phyloP scores from a whole-genome alignment of 1,140 invertebrate species.

The Bicyclus anynana region DNA sequence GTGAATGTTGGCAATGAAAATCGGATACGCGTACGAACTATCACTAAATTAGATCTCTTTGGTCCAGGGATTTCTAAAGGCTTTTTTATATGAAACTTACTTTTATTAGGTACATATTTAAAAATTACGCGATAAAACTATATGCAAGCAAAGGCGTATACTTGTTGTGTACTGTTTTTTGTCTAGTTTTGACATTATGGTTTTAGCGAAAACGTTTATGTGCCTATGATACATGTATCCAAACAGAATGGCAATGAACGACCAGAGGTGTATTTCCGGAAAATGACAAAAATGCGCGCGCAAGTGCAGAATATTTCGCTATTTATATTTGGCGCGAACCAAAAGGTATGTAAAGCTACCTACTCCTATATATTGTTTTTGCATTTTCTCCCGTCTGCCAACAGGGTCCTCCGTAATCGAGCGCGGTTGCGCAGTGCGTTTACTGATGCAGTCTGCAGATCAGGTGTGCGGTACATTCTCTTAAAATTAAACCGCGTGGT shows the following conservation, averaged over 20 bases:
- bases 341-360: conserved; percentile 16
- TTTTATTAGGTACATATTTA: too few species aligned
- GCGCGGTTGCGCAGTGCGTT: conserved; percentile 34
- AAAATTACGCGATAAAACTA: too few species aligned
- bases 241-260: neutral
- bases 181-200: too few species aligned
- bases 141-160: too few species aligned
- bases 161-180: too few species aligned
- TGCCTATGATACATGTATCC: neutral
- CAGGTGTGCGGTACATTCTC: conserved; percentile 25
- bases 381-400: conserved; percentile 16
- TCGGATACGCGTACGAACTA: conserved; percentile 11
- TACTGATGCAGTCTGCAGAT: conserved; percentile 30
- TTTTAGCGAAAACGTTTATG: too few species aligned
- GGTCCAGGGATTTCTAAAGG: too few species aligned
- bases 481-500: conserved; percentile 28
- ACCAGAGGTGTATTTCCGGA: conserved; percentile 17
- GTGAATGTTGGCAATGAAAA: conserved; percentile 32
- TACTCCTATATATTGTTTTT: conserved; percentile 22
- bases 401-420: neutral
- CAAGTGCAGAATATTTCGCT: conserved; percentile 19
- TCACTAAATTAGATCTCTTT: too few species aligned
- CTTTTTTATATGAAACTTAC: too few species aligned
- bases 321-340: conserved; percentile 32
- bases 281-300: conserved; percentile 22